Evolutionary conservation across 2,113 vertebrate genomes (phyloP).

Genomic region (Motacilla tschutschensis): DNA sequence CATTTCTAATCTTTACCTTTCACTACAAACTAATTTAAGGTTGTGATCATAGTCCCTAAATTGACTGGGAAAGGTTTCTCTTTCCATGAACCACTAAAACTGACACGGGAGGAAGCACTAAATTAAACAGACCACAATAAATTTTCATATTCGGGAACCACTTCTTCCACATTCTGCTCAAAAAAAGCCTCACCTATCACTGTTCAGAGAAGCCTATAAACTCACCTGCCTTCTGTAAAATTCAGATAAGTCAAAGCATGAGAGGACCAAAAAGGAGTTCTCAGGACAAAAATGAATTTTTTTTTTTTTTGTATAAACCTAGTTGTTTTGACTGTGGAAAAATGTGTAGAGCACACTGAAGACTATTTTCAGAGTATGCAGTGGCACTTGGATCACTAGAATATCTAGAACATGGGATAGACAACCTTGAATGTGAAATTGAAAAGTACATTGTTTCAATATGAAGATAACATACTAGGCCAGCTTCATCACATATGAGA

Average conservation of each 20-base stretch:
- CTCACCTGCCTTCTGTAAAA: background rate
- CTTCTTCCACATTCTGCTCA: background rate
- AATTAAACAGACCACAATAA: background rate
- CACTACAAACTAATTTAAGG: background rate
- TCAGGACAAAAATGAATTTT: background rate
- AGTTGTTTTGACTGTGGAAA: background rate
- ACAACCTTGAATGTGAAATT: background rate
- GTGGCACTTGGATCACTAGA: background rate
- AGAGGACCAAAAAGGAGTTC: background rate
- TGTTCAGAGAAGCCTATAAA: background rate
- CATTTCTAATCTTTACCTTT: background rate
- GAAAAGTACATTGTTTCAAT: background rate
- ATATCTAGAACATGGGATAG: background rate
- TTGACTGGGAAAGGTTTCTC: background rate
- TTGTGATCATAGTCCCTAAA: background rate
- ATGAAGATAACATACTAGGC: background rate
- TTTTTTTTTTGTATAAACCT: background rate
- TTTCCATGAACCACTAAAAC: background rate
- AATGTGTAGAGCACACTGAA: background rate
- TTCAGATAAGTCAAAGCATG: background rate
- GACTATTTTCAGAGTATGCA: background rate
- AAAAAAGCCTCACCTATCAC: background rate
- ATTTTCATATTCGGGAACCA: background rate
- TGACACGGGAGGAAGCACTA: background rate
- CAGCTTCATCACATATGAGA: background rate